Base-by-base conservation (phyloP, 2,113 vertebrate species). In the Panthera tigris region DNA sequence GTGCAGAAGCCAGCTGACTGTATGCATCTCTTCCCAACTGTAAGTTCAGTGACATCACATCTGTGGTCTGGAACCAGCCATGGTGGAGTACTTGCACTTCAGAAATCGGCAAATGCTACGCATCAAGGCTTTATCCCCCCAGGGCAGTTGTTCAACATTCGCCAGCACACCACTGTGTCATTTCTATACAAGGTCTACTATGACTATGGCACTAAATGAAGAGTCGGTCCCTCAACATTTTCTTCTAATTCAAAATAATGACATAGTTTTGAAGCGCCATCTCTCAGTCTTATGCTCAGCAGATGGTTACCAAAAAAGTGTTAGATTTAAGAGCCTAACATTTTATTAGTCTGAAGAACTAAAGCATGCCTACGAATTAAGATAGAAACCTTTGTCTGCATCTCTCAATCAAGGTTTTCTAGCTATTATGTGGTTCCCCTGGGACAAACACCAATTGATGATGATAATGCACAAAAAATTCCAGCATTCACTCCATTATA, bases 361-460 rank as follows among this genome's bases (percentile, higher is more conserved):
- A 95, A 96, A 94, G 78, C 61, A 89, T 14, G 80, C 52, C 76
- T 84, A 57, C 81, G 90, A 97, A 71, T 78, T 89, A 96, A 97
- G 68, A 95, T n/a, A 94, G 80, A 95, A 97, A 94, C 21, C 31
- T 93, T 86, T 96, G 81, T 94, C 48, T 76, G 61, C n/a, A 52
- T 78, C 57, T 96, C 84, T 91, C 94, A 97, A 94, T 96, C 92
- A 97, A 87, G 91, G 39, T 76, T 95, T 94, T 90, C 93, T 73
- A 80, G 81, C 92, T 96, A 94, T 96, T 94, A 92, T 97, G 78
- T 69, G 21, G 48, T 63, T 96, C 82, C 76, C 85, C 88, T 89
- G 91, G 61, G 52, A 92, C 78, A 92, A 91, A 98, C n/a, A 94
- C 68, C 94, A 97, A 97, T 29, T 95, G 88, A 96, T 81, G 71